phyloP scores from a whole-genome alignment of 2,797 vertebrate species.

The Iguana delicatissima region DNA sequence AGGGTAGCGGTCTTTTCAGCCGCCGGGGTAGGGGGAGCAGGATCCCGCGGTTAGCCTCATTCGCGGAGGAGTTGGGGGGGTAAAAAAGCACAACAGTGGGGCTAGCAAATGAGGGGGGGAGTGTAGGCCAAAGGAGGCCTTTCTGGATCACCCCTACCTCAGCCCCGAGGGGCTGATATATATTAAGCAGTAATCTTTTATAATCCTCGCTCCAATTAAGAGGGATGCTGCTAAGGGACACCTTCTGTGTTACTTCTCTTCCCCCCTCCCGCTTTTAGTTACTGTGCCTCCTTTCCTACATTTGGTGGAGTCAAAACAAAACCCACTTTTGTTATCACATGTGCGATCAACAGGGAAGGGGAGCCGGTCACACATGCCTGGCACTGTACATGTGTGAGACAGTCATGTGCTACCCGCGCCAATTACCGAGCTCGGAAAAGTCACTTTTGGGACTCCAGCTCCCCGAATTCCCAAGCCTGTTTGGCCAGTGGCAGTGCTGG shows the following conservation, averaged over 20 bases:
- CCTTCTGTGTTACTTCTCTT: not conserved
- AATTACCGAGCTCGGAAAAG: too few species aligned
- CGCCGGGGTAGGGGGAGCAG: too few species aligned
- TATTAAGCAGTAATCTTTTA: not conserved
- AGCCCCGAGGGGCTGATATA: too few species aligned
- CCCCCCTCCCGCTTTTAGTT: not conserved
- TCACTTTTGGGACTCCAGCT: too few species aligned
- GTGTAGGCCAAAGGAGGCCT: not conserved
- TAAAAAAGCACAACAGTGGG: too few species aligned
- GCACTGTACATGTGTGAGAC: not conserved
- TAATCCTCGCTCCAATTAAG: not conserved
- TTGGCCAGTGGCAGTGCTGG: too few species aligned
- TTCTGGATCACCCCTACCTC: not conserved
- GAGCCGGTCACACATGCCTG: not conserved
- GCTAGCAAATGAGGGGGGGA: too few species aligned
- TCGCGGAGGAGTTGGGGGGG: too few species aligned
- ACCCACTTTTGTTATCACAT: not conserved
- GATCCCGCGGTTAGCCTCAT: too few species aligned
- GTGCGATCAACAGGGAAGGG: not conserved
- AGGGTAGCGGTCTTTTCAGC: too few species aligned
- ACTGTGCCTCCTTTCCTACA: not conserved
- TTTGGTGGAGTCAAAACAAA: not conserved
- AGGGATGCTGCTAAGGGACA: not conserved
- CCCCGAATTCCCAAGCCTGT: too few species aligned
- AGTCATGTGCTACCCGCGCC: not conserved